Evolutionary conservation across 2,113 vertebrate genomes (phyloP), one percentile per base, ranked within the genome.

Genomic region (Podiceps cristatus): DNA sequence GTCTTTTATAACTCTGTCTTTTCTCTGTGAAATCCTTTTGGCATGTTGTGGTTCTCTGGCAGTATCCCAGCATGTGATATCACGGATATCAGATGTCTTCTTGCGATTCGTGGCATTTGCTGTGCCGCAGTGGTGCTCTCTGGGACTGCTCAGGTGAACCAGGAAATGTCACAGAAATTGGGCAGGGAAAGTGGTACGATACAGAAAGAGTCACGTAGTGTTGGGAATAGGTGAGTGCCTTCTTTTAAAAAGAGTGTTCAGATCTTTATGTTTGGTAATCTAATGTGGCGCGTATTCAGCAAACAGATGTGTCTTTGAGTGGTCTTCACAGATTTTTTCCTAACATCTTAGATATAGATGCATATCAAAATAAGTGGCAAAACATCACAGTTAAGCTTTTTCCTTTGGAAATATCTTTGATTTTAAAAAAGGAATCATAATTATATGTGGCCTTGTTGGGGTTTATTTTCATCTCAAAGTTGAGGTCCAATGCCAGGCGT

Each of bases 11-110:
- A 93, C 94, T 93, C 90, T 84, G 64, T 19, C 66, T 89, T 94
- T 94, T 80, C 94, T 93, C 95, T 73, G 58, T 50, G n/a, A 95
- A 96, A 91, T 90, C 93, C 95, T 95, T 85, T 90, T 93, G 97
- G 91, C 80, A 16, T 47, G 89, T 81, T 29, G 76, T 47, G 89
- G 86, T 44, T 94, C 62, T 18, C 84, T 96, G 95, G 96, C 96
- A 93, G 55, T 23, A 7, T 79, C 94, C 93, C 91, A 93, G 62
- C 17, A 0, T 78, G 93, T 91, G 94, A 88, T 96, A 94, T 55
- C 94, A 73, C 77, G 15, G 71, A 62, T 94, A 90, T 96, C 77
- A 28, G 91, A 79, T 96, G 83, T 87, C 94, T 75, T 6, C 84
- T 72, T 91, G 93, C 37, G 9, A 62, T 85, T 24, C 44, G 1